Evolutionary conservation across 2,888 invertebrate genomes (phyloP).

Genomic region (Nycteola revayana): DNA sequence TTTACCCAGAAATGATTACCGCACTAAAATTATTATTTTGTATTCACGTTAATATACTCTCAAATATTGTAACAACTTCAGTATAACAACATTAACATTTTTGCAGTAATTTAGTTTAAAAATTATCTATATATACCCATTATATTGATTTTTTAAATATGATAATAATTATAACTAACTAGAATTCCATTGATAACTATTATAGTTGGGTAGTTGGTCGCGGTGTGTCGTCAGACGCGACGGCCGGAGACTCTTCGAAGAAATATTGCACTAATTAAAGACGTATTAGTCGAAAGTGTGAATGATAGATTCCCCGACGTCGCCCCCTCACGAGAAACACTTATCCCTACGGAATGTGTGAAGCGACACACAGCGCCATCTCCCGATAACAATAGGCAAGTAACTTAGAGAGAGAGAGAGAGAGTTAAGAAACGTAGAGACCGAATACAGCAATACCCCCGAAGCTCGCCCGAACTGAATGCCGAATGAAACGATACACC

Average conservation of each 20-base stretch:
- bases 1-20: conserved; percentile 56
- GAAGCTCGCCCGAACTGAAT: conserved; percentile 41
- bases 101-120: conserved; percentile 61
- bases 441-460: conserved; percentile 42
- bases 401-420: conserved; percentile 36
- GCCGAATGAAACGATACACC: conserved; percentile 34
- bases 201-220: conserved; percentile 27
- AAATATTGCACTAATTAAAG: neutral
- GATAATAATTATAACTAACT: conserved; percentile 70
- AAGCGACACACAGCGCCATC: conserved; percentile 24
- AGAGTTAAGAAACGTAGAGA: conserved; percentile 36
- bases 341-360: conserved; percentile 16
- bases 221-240: conserved; percentile 14
- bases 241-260: conserved; percentile 6
- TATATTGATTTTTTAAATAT: conserved; percentile 56
- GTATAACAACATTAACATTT: conserved; percentile 82
- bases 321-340: conserved; percentile 9
- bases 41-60: conserved; percentile 79
- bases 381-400: conserved; percentile 33
- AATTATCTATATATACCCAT: conserved; percentile 73
- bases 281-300: conserved; percentile 1
- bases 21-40: conserved; percentile 67
- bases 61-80: conserved; percentile 82
- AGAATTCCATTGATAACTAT: conserved; percentile 62
- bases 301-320: conserved; percentile 1